Conservation (phyloP, 2,113 vertebrate species). For the Raphicerus campestris region DNA sequence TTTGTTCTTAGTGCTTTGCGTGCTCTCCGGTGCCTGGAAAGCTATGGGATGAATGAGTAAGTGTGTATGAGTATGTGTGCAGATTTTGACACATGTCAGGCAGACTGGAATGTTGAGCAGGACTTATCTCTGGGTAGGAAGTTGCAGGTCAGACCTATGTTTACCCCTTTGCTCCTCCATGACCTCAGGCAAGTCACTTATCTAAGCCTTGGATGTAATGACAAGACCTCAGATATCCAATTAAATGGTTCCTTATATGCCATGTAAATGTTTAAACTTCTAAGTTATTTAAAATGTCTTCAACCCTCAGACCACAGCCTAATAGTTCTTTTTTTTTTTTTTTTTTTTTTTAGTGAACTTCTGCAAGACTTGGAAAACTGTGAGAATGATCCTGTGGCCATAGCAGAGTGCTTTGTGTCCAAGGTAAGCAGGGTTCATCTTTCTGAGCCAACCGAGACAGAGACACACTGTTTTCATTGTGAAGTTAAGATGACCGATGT, state of each 20-base stretch:
- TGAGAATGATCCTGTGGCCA: conserved; percentile 90
- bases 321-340: conserved; percentile 17
- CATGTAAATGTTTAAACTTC: background rate
- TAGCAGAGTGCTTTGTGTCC: conserved; percentile 94
- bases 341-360: conserved; percentile 81
- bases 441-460: background rate
- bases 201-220: background rate
- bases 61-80: background rate
- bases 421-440: conserved; percentile 87
- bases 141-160: background rate
- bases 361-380: conserved; percentile 91
- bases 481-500: background rate
- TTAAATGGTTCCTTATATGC: background rate
- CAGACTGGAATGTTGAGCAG: background rate
- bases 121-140: background rate
- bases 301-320: background rate
- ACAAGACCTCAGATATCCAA: background rate
- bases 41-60: background rate
- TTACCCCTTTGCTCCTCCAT: background rate
- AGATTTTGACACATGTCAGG: background rate
- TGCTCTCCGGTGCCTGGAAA: background rate
- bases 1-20: background rate
- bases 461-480: background rate
- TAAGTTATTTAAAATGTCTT: background rate
- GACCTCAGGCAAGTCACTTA: background rate